Percentiles rank a stretch among this genome's conserved stretches.
Evolutionary conservation across 2,888 invertebrate genomes (phyloP).

Genomic region (Melinaea marsaeus): DNA sequence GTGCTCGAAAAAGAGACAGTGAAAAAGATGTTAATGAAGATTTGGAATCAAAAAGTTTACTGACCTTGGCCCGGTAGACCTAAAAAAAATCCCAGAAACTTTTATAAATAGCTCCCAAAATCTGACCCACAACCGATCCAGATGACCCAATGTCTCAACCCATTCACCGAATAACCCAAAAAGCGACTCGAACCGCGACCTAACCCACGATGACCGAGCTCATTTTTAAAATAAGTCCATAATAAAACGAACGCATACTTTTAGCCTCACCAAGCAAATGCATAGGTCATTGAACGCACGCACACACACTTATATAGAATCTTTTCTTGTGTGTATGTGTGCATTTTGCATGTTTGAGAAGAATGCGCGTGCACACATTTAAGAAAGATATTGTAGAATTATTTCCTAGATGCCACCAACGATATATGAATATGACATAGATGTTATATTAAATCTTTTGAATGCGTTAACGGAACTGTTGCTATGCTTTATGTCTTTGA

Average conservation of each 20-base stretch:
- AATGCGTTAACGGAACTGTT: constrained; percentile 36
- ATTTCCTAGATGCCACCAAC: constrained; percentile 67
- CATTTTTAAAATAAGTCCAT: constrained; percentile 77
- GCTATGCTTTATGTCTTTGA: constrained; percentile 40
- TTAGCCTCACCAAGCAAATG: constrained; percentile 76
- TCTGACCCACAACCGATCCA: too few relatives aligned
- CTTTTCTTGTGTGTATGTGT: constrained; percentile 57
- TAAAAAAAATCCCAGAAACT: too few relatives aligned
- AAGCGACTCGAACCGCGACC: constrained; percentile 55
- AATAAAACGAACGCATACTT: constrained; percentile 77
- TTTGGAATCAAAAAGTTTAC: too few relatives aligned
- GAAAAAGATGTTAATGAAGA: background rate
- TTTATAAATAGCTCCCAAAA: too few relatives aligned
- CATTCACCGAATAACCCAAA: constrained; percentile 43
- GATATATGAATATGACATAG: constrained; percentile 40
- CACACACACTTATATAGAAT: constrained; percentile 47
- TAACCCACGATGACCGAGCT: constrained; percentile 70
- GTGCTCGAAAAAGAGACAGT: background rate
- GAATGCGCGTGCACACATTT: constrained; percentile 72
- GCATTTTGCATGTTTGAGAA: constrained; percentile 75
- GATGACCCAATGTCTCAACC: constrained; percentile 25
- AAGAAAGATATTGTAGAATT: constrained; percentile 75
- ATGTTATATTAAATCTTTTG: constrained; percentile 25
- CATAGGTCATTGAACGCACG: constrained; percentile 72
- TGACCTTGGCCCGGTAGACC: too few relatives aligned